phyloP scores from a whole-genome alignment of 2,113 vertebrate genomes.

The Panthera uncia region DNA sequence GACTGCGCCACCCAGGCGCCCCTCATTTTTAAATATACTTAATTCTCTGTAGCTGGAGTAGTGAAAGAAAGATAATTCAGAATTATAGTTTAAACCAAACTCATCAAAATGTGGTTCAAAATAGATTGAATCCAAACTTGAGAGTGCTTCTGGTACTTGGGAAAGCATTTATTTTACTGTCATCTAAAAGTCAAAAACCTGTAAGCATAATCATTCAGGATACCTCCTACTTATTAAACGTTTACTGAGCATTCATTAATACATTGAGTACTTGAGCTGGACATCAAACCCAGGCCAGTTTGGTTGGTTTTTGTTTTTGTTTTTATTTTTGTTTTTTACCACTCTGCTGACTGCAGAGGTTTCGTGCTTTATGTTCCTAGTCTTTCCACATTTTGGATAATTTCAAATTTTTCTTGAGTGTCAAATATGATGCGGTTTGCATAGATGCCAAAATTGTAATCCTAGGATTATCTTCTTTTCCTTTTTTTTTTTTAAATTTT shows the following conservation, averaged over 20 bases:
- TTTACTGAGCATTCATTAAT: neutral
- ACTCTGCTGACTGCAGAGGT: neutral
- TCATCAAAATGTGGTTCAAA: neutral
- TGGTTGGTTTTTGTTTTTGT: too few relatives aligned
- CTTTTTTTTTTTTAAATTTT: neutral
- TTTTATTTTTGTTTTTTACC: too few relatives aligned
- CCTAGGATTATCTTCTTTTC: neutral
- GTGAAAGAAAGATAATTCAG: conserved; percentile 2
- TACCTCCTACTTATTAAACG: neutral
- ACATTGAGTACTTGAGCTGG: neutral
- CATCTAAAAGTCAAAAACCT: neutral
- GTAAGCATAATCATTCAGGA: neutral
- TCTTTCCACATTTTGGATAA: neutral
- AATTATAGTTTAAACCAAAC: neutral
- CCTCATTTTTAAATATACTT: neutral
- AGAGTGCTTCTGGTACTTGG: neutral
- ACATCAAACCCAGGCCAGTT: neutral
- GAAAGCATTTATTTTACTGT: neutral
- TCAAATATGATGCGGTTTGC: neutral
- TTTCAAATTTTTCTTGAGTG: neutral
- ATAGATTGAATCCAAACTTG: neutral
- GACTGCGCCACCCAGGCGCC: too few relatives aligned
- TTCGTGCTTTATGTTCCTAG: neutral
- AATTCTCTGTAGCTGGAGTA: neutral
- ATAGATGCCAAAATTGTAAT: neutral